Base-by-base conservation (phyloP, 2,888 invertebrate species). In the Ernsta delagoae region DNA sequence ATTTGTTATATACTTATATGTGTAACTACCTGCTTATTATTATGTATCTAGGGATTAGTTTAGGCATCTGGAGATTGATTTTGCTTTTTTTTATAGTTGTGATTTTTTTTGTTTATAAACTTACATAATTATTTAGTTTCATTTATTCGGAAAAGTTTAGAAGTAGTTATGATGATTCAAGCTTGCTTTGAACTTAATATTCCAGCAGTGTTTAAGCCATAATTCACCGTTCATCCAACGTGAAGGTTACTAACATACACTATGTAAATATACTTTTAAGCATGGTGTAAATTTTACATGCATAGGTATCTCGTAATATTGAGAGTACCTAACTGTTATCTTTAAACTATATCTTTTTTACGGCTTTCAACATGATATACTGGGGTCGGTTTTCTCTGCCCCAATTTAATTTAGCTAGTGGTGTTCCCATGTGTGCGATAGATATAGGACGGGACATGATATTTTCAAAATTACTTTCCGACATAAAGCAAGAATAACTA, bases 401-500 rank as follows among this genome's bases (percentile, higher is more conserved):
- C 79, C 69, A 78, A 77, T 80, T 80, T 65, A 73, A 70, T 74
- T 61, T 72, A 57, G 65, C 59, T 59, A 12, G n/a, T 48, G 9
- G 41, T 39, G 43, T 41, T 59, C 43, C 43, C 48, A 48, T 48
- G 50, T 50, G 16, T 50, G 16, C 7, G 8, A 12, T 3, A 50
- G 8, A 16, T 16, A 50, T 8, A 24, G 24, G 24, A 24, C 24
- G 50, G 16, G 50, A 50, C 12, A 50, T 24, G 45, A 1, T n/a
- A n/a, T 48, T 12, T 5, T 48, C 1, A 48, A 48, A 48, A 6
- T 12, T 12, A 12, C 3, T 48, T 48, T 24, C 3, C 24, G 24
- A 24, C 24, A 24, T 1, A 24, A 24, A 24, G 24, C 3, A 24
- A 24, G 24, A 24, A 24, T 24, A 24, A 24, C 24, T 24, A 24